Evolutionary conservation across 2,797 vertebrate species (phyloP), one percentile per base, ranked within the genome.

Genomic region (Muscicapa striata): DNA sequence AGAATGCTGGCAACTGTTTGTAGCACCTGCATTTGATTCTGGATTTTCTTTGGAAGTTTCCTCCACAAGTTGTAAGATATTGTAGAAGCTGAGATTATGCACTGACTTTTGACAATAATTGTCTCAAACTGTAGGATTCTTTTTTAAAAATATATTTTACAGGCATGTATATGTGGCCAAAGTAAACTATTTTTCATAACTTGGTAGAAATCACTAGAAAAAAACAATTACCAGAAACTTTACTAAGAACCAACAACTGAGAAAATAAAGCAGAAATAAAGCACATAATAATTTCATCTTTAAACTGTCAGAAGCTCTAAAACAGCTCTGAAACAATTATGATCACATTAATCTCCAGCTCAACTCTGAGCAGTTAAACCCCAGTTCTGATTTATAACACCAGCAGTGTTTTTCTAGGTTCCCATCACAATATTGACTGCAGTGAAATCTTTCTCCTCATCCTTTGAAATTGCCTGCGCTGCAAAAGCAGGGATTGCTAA

Each of bases 1-100:
- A 66, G 20, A 21, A 22, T 6, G 5, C 21, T 45, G 45, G 11
- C 29, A 38, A 43, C 17, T 12, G 11, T 13, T 62, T 34, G 11
- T 14, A n/a, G 12, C 1, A 1, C 43, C 40, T n/a, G 15, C 29
- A 1, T 57, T 36, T 15, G 8, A 15, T 30, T n/a, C 27, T 32
- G 24, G 24, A 2, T 54, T 80, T 73, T 43, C 16, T 46, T 52
- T 26, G 14, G 12, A 57, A 29, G 4, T 40, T 80, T 66, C 23
- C 3, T 29, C n/a, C 14, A 1, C 5, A 29, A 59, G 13, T 7
- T 51, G 74, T 30, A 24, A 41, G 3, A 51, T 63, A 21, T 11
- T 36, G 22, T 9, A 40, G 36, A 7, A 58, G 19, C 12, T 15
- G 21, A 54, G 43, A 48, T 58, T 41, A 16, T 5, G 13, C 22